Evolutionary conservation across 2,113 vertebrate species (phyloP), one percentile per base, ranked within the genome.

Genomic region (Istiophorus platypterus): DNA sequence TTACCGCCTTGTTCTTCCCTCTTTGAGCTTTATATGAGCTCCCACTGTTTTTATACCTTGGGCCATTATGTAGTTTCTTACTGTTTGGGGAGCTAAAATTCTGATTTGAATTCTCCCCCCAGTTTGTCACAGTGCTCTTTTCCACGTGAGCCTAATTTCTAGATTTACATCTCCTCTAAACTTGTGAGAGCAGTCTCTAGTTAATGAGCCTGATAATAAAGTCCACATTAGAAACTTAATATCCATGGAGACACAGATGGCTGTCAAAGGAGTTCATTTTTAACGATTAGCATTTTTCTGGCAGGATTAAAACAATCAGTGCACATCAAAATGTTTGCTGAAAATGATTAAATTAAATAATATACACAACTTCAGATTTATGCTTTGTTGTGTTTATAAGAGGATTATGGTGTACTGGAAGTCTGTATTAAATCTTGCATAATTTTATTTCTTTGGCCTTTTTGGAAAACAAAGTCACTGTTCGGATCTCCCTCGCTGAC

Each of bases 241-340:
- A 63, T 22, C 42, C n/a, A 54, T 7, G n/a, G 0, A 63, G 26
- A 54, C n/a, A 26, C 9, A n/a, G 8, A 15, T 27, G 39, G 26
- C 5, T 24, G n/a, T 56, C 52, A 13, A 14, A 56, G 52, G 52
- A 26, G 10, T n/a, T 56, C 52, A 27, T 59, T 39, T 59, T 18
- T 31, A 54, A 58, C 65, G 20, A 70, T 24, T 5, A n/a, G 13
- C 22, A 56, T 56, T 54, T 63, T 42, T 63, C 61, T 62, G 75
- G 20, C 54, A 70, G 17, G 27, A 81, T 61, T 52, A 4, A 24
- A 66, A 47, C 59, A 63, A 57, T 56, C 34, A 41, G 34, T 59
- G 27, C 37, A 20, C 52, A 27, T 70, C 4, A 22, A 27, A 69
- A 68, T 31, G 17, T 26, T 4, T 47, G 1, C 18, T 24, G 26